Evolutionary conservation across 2,797 vertebrate species (phyloP).

Genomic region (Mormyrus hasselquistii): DNA sequence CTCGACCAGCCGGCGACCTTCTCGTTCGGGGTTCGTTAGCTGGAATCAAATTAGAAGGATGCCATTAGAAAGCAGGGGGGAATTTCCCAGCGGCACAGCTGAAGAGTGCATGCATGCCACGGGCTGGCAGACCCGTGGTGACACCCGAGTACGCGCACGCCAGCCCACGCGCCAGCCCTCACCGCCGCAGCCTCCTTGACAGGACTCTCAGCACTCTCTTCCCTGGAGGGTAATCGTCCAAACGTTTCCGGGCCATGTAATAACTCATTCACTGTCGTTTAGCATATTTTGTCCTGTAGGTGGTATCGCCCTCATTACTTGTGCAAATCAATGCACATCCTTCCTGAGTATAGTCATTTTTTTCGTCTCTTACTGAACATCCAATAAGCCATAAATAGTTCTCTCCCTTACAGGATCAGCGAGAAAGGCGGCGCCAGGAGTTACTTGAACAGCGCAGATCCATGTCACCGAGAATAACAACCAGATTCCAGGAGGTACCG

Average conservation of each 20-base stretch:
- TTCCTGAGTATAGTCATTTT: background rate
- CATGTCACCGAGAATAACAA: background rate
- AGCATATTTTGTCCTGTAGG: background rate
- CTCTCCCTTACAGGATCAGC: background rate
- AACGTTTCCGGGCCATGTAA: background rate
- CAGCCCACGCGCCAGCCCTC: background rate
- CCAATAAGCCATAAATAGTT: background rate
- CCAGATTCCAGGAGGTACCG: background rate
- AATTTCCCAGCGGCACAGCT: background rate
- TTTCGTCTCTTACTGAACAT: background rate
- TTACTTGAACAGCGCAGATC: background rate
- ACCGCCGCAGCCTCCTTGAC: background rate
- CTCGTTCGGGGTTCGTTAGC: background rate
- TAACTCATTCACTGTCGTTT: background rate
- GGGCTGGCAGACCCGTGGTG: background rate
- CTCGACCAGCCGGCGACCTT: background rate
- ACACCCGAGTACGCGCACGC: background rate
- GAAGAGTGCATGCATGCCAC: background rate
- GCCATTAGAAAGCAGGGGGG: background rate
- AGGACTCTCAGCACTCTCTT: background rate
- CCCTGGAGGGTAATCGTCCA: background rate
- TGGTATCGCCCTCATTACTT: background rate
- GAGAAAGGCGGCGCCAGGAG: background rate
- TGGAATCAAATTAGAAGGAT: background rate
- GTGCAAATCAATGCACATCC: background rate